These are phyloP conservation scores for Potamilus streckersoni DNA, from an alignment of 1,140 invertebrate genomes.

Conservation along the genomic window DNA sequence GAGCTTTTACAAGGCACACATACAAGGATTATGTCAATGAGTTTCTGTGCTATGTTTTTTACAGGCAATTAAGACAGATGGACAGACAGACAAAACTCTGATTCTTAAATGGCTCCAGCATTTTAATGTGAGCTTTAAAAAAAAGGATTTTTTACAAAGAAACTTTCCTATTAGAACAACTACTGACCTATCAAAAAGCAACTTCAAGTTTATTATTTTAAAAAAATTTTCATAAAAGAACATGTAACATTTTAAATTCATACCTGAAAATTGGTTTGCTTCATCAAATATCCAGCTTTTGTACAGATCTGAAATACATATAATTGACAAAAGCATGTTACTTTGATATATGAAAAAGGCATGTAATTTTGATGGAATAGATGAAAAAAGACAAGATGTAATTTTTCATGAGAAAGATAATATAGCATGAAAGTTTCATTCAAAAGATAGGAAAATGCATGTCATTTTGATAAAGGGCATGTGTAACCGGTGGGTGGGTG, in stretches of 20 bases:
- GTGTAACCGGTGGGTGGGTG: background rate
- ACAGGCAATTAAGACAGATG: too few species aligned
- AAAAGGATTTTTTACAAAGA: background rate
- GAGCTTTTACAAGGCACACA: too few species aligned
- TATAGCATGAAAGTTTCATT: background rate
- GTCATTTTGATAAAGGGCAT: too few species aligned
- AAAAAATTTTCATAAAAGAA: background rate
- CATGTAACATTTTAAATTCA: conserved; percentile 1
- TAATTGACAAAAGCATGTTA: conserved; percentile 7
- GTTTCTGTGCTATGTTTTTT: too few species aligned
- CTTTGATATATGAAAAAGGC: background rate
- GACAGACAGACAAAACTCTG: background rate
- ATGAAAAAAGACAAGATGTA: background rate
- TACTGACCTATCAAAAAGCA: background rate
- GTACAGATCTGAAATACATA: conserved; percentile 75
- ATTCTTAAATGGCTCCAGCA: background rate
- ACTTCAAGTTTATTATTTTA: too few species aligned
- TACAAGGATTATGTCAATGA: too few species aligned
- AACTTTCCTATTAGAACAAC: background rate
- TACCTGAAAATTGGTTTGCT: conserved; percentile 85
- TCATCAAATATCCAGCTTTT: conserved; percentile 86
- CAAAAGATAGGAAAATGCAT: background rate
- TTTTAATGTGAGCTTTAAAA: too few species aligned
- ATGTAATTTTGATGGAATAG: background rate
- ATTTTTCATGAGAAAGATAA: background rate